Evolutionary conservation across 2,888 invertebrate genomes (phyloP), one percentile per base, ranked within the genome.

Genomic region (Philhelius pedissequus): DNA sequence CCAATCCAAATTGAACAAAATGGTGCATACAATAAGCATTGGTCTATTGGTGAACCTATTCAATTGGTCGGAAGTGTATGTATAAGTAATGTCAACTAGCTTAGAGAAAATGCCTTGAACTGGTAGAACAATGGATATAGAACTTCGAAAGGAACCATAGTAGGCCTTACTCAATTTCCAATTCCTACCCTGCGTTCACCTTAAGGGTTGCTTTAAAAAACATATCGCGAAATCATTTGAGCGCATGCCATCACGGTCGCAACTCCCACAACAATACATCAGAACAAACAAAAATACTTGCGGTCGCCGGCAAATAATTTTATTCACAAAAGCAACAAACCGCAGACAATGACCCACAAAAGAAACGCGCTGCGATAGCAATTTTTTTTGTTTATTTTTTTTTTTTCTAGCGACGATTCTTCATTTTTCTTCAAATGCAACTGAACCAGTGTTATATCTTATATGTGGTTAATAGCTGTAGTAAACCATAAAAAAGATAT

Each of bases 311-410:
- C 64, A 62, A 54, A 62, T n/a, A 35, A 27, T 35, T 43, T 50
- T 58, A 64, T 43, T 48, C 62, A 40, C 35, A 45, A 75, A 66
- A 38, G 83, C 83, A 75, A 54, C 70, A 70, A 75, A 79, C 75
- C 79, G 48, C 79, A 84, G 70, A 69, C 79, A 84, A 84, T 84
- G 83, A 84, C 75, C 83, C 79, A 71, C 70, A 75, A 75, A 52
- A 27, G 58, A 25, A 70, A 60, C 38, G 64, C 45, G 70, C 9
- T 66, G 45, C 48, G 35, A 30, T 35, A 50, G 48, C 50, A 35
- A 30, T 68, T 25, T 56, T 56, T 9, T n/a, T 56, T 68, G 18
- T 56, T 56, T 9, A 9, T 56, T 15, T 8, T 18, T 22, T 18
- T 32, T 20, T 58, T 80, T 54, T 58, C 40, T 32, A 35, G 22